Percentiles rank a stretch among this genome's conserved stretches.
Evolutionary conservation across 2,797 vertebrate genomes (phyloP).

Genomic region (Danionella dracula): DNA sequence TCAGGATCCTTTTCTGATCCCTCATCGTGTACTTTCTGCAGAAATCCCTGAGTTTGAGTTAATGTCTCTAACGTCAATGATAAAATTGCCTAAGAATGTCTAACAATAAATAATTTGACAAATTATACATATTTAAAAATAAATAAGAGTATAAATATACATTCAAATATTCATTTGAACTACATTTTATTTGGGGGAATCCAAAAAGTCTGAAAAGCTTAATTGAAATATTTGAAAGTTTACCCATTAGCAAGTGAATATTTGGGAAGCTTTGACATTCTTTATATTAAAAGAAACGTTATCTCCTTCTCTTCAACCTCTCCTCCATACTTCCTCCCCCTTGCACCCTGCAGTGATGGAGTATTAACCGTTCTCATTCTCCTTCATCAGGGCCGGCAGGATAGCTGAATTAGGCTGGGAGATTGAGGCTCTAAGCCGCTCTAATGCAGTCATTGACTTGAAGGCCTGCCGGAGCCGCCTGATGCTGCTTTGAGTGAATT

Average conservation of each 20-base stretch:
- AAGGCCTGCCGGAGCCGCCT: constrained; percentile 55
- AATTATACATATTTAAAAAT: too few relatives aligned
- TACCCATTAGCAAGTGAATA: background rate
- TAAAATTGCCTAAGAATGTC: too few relatives aligned
- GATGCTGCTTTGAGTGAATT: constrained; percentile 58
- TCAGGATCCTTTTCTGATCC: too few relatives aligned
- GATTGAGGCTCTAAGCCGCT: constrained; percentile 63
- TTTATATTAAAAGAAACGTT: background rate
- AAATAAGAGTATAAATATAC: too few relatives aligned
- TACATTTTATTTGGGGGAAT: too few relatives aligned
- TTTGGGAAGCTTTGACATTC: background rate
- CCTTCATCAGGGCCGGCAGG: constrained; percentile 54
- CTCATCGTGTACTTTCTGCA: too few relatives aligned
- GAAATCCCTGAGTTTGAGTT: too few relatives aligned
- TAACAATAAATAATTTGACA: too few relatives aligned
- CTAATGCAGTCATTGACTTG: constrained; percentile 52
- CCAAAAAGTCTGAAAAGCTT: too few relatives aligned
- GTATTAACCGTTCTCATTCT: constrained; percentile 65
- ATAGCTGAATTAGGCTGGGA: constrained; percentile 70
- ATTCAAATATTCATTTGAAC: too few relatives aligned
- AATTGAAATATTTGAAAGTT: background rate
- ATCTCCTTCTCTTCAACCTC: constrained; percentile 28
- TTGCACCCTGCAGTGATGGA: constrained; percentile 36
- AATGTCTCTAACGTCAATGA: too few relatives aligned
- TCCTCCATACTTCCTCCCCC: constrained; percentile 33